phyloP scores from a whole-genome alignment of 2,797 vertebrate species.

The Pipistrellus pygmaeus region DNA sequence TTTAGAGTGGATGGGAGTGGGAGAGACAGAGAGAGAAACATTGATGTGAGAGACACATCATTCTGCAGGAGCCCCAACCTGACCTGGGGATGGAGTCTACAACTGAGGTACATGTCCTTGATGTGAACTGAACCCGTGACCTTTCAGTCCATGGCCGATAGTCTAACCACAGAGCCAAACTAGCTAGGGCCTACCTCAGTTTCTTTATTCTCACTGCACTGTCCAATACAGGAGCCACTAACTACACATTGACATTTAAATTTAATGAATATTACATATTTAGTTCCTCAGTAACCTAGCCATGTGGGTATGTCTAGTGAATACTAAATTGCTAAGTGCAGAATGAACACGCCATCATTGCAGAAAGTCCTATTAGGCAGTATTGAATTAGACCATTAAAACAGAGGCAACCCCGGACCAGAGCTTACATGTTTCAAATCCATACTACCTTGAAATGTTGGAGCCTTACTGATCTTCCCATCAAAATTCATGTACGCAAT shows the following conservation, averaged over 20 bases:
- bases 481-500: background rate
- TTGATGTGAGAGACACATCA: too few relatives aligned
- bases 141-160: too few relatives aligned
- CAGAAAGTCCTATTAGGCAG: background rate
- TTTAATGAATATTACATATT: conserved; percentile 6
- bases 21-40: too few relatives aligned
- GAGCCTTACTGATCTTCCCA: background rate
- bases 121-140: too few relatives aligned
- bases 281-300: background rate
- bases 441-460: background rate
- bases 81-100: too few relatives aligned
- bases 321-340: background rate
- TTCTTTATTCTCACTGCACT: background rate
- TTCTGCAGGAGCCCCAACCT: too few relatives aligned
- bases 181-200: background rate
- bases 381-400: background rate
- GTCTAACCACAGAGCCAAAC: too few relatives aligned
- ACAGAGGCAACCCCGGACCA: background rate
- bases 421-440: background rate
- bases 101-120: too few relatives aligned
- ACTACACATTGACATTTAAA: background rate
- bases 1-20: too few relatives aligned
- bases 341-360: background rate
- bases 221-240: background rate
- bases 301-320: background rate